A percentile compares a stretch with the other conserved stretches of the same genome.
phyloP scores from a whole-genome alignment of 2,797 vertebrate genomes.

The Urocyon cinereoargenteus region DNA sequence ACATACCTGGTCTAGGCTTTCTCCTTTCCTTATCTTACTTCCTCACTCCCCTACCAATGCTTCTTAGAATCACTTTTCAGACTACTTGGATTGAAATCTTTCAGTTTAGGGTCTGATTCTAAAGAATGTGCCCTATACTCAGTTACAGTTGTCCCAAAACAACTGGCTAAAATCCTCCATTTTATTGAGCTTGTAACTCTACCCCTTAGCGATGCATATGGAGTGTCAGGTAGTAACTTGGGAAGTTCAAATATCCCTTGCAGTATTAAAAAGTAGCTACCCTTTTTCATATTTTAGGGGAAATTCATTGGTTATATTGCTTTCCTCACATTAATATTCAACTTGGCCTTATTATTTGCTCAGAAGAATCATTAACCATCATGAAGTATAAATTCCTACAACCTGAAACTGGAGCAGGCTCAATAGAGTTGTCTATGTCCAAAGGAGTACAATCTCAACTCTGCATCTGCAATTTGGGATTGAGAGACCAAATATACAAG shows the following conservation, averaged over 20 bases:
- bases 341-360: not conserved
- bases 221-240: not conserved
- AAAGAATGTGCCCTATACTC: not conserved
- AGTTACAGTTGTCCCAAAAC: not conserved
- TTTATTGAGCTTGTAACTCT: slow-evolving; percentile 24
- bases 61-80: slow-evolving; percentile 29
- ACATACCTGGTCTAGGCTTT: not conserved
- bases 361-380: slow-evolving; percentile 51
- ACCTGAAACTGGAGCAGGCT: not conserved
- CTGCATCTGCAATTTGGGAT: not conserved
- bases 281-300: not conserved
- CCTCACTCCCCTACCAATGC: not conserved
- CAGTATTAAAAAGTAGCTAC: not conserved
- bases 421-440: not conserved
- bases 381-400: not conserved
- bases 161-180: not conserved
- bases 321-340: slow-evolving; percentile 39
- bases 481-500: slow-evolving; percentile 1
- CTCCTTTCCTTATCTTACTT: not conserved
- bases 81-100: not conserved
- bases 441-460: not conserved
- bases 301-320: slow-evolving; percentile 31
- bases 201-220: not conserved
- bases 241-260: not conserved
- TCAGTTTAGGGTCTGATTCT: not conserved